These are phyloP conservation scores for Hippasteria phrygiana DNA, from an alignment of 53 echinoderm and acorn worm species.

Conservation along the genomic window DNA sequence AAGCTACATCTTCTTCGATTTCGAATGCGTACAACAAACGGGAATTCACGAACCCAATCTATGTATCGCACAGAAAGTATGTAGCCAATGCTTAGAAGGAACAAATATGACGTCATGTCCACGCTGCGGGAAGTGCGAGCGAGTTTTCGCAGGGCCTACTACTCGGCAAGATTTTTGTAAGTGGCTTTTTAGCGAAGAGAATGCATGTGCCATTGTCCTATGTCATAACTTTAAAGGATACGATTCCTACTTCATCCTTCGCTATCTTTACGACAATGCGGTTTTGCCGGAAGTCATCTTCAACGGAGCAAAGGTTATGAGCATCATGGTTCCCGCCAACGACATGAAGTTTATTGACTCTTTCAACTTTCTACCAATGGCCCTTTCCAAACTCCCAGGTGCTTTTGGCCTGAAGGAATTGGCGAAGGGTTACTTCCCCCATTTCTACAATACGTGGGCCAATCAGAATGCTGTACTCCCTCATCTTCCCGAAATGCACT, in stretches of 20 bases:
- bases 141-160: slow-evolving; percentile 15
- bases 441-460: not conserved
- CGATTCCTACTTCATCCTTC: slow-evolving; percentile 60
- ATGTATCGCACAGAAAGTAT: slow-evolving; percentile 42
- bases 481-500: slow-evolving; percentile 10
- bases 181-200: slow-evolving; percentile 20
- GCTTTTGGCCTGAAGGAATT: slow-evolving; percentile 31
- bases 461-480: slow-evolving; percentile 30
- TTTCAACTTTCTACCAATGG: no score
- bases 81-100: not conserved
- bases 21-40: slow-evolving; percentile 45
- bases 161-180: slow-evolving; percentile 32
- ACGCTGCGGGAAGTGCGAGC: slow-evolving; percentile 28
- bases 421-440: slow-evolving; percentile 1
- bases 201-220: slow-evolving; percentile 3
- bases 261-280: slow-evolving; percentile 59
- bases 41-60: slow-evolving; percentile 48
- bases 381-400: slow-evolving; percentile 60
- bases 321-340: slow-evolving; percentile 21
- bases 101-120: not conserved
- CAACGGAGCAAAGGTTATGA: slow-evolving; percentile 46
- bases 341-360: slow-evolving; percentile 56
- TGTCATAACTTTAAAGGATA: slow-evolving; percentile 60
- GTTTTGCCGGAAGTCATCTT: slow-evolving; percentile 36
- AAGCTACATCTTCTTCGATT: slow-evolving; percentile 54